Evolutionary conservation across 2,113 vertebrate genomes (phyloP).

Genomic region (Pteruthius melanotis): DNA sequence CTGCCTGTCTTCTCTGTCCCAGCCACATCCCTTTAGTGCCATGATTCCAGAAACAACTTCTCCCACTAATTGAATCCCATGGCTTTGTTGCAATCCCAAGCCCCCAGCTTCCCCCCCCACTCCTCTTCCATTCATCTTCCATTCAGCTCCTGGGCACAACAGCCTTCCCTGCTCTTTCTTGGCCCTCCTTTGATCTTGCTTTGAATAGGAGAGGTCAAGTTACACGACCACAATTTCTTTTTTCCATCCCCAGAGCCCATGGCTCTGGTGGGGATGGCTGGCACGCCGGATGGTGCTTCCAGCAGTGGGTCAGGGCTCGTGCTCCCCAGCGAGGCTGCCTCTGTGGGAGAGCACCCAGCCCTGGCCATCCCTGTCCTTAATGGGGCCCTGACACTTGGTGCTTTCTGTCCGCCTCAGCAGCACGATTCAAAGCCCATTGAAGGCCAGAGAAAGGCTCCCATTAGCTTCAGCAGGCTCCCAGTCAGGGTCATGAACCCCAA

Average conservation of each 20-base stretch:
- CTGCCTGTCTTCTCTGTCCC: not conserved
- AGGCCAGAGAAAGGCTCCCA: not conserved
- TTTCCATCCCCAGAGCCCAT: not conserved
- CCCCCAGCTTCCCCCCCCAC: not conserved
- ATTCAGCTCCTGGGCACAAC: not conserved
- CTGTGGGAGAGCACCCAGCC: not conserved
- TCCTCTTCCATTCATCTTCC: slow-evolving; percentile 10
- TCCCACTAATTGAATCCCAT: not conserved
- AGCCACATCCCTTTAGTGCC: fast-evolving
- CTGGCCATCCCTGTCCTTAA: not conserved
- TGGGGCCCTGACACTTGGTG: fast-evolving
- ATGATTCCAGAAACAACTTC: not conserved
- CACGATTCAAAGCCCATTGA: not conserved
- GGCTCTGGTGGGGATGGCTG: fast-evolving
- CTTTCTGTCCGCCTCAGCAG: not conserved
- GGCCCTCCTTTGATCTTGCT: slow-evolving; percentile 32
- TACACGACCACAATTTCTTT: not conserved
- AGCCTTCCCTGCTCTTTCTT: slow-evolving; percentile 6
- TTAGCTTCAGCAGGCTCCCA: not conserved
- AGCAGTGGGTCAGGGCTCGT: not conserved
- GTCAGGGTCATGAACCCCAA: fast-evolving
- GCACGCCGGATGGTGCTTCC: fast-evolving
- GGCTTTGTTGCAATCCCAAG: not conserved
- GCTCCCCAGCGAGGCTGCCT: not conserved
- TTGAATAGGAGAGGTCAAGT: slow-evolving; percentile 51